Base-by-base conservation (phyloP, 2,113 vertebrate species). In the Apaloderma vittatum region DNA sequence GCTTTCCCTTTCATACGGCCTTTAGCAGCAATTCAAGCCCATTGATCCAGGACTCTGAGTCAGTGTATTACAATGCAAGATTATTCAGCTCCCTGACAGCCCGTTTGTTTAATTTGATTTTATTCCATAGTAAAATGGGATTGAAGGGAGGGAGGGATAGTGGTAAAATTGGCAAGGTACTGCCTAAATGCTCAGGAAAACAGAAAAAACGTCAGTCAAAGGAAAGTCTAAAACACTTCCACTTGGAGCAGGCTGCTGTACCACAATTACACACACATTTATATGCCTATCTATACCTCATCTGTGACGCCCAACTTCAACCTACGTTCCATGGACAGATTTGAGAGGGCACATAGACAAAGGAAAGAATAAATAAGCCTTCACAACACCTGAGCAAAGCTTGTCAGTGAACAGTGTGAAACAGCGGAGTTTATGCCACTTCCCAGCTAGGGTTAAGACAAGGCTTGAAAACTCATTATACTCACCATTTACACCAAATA, bases 11-110 rank as follows among this genome's bases (percentile, higher is more conserved):
- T 94, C 78, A 84, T 74, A 86, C 1, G 2, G 90, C 89, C 97
- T 96, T 97, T 87, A 96, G 77, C 90, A 87, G 91, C 88, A 92
- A 94, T 94, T 93, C 94, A 86, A 94, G 93, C 34, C 49, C 94
- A 96, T 92, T 94, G 95, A 97, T 97, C 94, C 86, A 94, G 83
- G 76, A 88, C 48, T 89, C 57, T 8, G 15, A 94, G 84, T 40
- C 26, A 46, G 68, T 92, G 85, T 70, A 83, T 96, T 96, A 95
- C 96, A 95, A 92, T 68, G 66, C 54, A 79, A 89, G 75, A 93
- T 92, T 96, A 93, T 85, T 87, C 86, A 92, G 62, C 58, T 85
- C 54, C 73, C 84, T 90, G 46, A 88, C 88, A 94, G 68, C 51
- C 15, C 1, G 54, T 81, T 92, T 80, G 71, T 83, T 80, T 86